These are phyloP conservation scores for Boloria selene DNA, from an alignment of 2,888 invertebrate genomes.

Conservation along the genomic window DNA sequence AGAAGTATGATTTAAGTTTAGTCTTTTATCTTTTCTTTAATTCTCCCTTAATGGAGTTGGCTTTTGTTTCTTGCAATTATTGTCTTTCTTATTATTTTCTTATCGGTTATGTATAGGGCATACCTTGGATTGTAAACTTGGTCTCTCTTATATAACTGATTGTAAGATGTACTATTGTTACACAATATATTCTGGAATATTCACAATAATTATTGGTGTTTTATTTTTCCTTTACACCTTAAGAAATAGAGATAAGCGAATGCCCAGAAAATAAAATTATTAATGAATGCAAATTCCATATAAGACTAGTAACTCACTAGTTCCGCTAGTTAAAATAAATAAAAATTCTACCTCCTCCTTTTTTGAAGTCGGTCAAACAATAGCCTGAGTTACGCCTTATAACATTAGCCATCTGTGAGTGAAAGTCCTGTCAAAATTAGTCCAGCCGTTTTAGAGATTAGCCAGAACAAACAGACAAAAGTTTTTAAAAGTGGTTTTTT, in stretches of 20 bases:
- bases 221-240: conserved; percentile 48
- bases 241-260: neutral
- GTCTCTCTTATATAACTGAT: conserved; percentile 71
- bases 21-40: conserved; percentile 62
- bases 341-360: no score
- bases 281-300: no score
- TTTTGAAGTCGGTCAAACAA: no score
- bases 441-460: no score
- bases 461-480: no score
- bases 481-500: no score
- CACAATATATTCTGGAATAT: conserved; percentile 75
- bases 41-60: conserved; percentile 70
- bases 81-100: conserved; percentile 52
- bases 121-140: conserved; percentile 77
- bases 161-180: conserved; percentile 72
- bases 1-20: conserved; percentile 73
- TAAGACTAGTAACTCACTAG: no score
- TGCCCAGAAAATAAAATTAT: neutral
- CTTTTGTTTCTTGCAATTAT: conserved; percentile 72
- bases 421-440: no score
- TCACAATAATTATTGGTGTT: conserved; percentile 60
- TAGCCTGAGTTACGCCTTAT: no score
- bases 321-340: no score
- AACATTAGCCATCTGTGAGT: no score
- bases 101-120: conserved; percentile 62